phyloP scores from a whole-genome alignment of 2,113 vertebrate genomes.

The Barnardius zonarius region DNA sequence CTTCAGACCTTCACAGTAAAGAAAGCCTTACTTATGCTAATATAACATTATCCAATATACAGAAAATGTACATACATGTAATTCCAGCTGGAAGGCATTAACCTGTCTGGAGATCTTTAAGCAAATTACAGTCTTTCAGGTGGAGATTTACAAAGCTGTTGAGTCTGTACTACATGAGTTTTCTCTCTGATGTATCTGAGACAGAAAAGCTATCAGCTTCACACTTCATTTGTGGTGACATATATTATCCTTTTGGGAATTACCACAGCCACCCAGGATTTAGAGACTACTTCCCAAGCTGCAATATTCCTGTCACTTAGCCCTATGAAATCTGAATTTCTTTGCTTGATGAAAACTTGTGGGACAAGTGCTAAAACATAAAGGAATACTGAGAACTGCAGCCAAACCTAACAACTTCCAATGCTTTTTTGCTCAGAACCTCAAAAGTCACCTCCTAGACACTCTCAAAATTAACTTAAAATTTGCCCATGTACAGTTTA shows the following conservation, averaged over 20 bases:
- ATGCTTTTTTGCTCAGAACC: background rate
- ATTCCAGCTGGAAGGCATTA: background rate
- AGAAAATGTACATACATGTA: background rate
- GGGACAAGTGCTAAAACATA: background rate
- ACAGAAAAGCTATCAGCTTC: background rate
- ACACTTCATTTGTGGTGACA: background rate
- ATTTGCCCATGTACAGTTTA: background rate
- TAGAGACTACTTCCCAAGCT: background rate
- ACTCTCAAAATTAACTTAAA: background rate
- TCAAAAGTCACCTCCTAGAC: background rate
- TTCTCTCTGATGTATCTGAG: background rate
- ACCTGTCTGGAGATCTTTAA: background rate
- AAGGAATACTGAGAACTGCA: background rate
- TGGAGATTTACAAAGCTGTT: background rate
- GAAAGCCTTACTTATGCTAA: background rate
- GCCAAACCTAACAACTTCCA: background rate
- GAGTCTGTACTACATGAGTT: background rate
- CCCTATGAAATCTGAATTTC: background rate
- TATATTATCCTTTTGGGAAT: background rate
- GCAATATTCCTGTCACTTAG: background rate
- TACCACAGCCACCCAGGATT: background rate
- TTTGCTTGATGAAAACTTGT: background rate
- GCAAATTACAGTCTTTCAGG: background rate
- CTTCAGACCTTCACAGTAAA: background rate
- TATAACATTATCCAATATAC: background rate